phyloP scores from a whole-genome alignment of 2,113 vertebrate species.

The Plecotus auritus region DNA sequence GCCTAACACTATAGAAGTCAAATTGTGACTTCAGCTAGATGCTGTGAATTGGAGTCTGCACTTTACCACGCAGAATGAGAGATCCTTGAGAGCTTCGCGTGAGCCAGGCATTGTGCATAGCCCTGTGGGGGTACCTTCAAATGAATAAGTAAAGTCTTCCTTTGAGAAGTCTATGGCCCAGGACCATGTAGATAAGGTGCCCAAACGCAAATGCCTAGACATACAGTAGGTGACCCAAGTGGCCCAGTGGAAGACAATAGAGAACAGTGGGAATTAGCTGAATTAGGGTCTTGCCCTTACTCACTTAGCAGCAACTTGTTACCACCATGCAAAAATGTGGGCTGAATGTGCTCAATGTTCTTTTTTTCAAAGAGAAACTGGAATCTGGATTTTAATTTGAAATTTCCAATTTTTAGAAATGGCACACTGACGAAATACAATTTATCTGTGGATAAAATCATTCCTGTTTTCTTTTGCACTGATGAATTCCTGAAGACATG shows the following conservation, averaged over 20 bases:
- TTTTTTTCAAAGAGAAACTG: background rate
- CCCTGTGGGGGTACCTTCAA: background rate
- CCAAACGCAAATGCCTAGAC: background rate
- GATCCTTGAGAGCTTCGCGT: background rate
- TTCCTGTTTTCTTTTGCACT: background rate
- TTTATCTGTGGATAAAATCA: background rate
- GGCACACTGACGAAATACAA: background rate
- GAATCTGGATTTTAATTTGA: conserved; percentile 29
- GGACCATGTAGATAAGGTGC: background rate
- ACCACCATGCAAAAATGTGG: background rate
- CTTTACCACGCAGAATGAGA: background rate
- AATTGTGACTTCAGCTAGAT: background rate
- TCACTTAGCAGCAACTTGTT: background rate
- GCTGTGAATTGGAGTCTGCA: background rate
- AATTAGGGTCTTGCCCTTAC: background rate
- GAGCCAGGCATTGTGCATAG: background rate
- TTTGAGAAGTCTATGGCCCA: background rate
- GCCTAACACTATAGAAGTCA: background rate
- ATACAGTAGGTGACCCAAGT: background rate
- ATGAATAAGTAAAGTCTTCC: background rate
- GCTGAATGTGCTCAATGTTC: background rate
- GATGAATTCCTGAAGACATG: background rate
- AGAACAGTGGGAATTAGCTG: background rate
- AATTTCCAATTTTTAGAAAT: background rate
- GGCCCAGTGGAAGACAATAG: background rate